Evolutionary conservation across 2,888 invertebrate genomes (phyloP).

Genomic region (Pheosia gnoma): DNA sequence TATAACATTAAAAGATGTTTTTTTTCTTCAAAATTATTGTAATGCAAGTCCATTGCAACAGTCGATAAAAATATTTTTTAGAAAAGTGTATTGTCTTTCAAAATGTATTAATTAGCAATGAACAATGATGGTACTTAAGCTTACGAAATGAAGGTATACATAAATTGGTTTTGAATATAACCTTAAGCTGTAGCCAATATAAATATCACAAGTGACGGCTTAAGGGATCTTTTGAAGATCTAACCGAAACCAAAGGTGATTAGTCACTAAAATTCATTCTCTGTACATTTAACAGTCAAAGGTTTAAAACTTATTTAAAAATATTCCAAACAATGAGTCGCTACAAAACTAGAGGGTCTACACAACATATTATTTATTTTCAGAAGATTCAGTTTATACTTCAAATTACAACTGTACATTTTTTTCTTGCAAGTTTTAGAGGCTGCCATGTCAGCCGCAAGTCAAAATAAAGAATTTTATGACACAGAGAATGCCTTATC

Average conservation of each 20-base stretch:
- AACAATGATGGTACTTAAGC: slow-evolving; percentile 43
- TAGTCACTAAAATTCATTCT: slow-evolving; percentile 75
- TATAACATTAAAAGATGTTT: slow-evolving; percentile 61
- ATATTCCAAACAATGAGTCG: slow-evolving; percentile 73
- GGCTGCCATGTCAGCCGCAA: slow-evolving; percentile 57
- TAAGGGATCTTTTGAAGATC: slow-evolving; percentile 60
- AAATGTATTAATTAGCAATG: slow-evolving; percentile 58
- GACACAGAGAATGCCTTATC: slow-evolving; percentile 84
- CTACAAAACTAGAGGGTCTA: slow-evolving; percentile 75
- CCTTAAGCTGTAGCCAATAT: slow-evolving; percentile 65
- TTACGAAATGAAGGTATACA: slow-evolving; percentile 39
- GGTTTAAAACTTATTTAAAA: slow-evolving; percentile 81
- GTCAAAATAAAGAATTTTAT: slow-evolving; percentile 64
- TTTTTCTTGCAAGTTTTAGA: slow-evolving; percentile 15
- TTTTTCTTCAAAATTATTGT: slow-evolving; percentile 58
- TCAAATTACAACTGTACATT: slow-evolving; percentile 26
- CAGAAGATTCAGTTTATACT: slow-evolving; percentile 64
- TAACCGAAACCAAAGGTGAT: slow-evolving; percentile 51
- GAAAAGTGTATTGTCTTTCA: slow-evolving; percentile 61
- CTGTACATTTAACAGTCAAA: slow-evolving; percentile 75
- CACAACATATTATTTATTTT: slow-evolving; percentile 60
- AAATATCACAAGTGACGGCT: slow-evolving; percentile 77
- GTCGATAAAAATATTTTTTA: slow-evolving; percentile 59
- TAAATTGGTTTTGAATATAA: slow-evolving; percentile 47
- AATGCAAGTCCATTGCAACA: slow-evolving; percentile 63